Evolutionary conservation across 2,113 vertebrate genomes (phyloP), one percentile per base, ranked within the genome.

Genomic region (Hippocampus comes): DNA sequence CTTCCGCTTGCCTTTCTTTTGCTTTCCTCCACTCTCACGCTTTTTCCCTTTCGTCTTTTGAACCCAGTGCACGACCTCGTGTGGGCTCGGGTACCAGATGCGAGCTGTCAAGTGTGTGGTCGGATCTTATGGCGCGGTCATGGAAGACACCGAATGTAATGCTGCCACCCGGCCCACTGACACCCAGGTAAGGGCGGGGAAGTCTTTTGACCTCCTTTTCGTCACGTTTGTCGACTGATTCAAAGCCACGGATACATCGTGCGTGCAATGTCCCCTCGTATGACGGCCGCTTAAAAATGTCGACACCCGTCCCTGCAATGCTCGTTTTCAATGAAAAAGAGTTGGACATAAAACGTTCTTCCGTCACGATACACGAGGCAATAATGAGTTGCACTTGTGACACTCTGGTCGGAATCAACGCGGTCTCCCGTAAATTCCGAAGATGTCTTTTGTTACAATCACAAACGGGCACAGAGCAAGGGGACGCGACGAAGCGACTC

Each of bases 41-140:
- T 73, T 70, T 57, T 48, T 56, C 34, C 34, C 70, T 41, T 78
- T 69, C 82, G 65, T 48, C 23, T 25, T 48, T 25, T 84, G 73
- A 86, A 86, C 85, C 75, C 84, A 99, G 97, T 99, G 97, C 91
- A 97, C 96, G 1, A 90, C 91, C 77, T 95, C 95, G 15, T 99
- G 97, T 84, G 97, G 97, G 63, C 93, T 93, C 70, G 97, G 97
- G 64, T 99, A 99, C 89, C 97, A 98, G 86, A 95, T 94, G 90
- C 93, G 97, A 87, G 95, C 93, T 0, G 97, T 99, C 82, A 97
- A 96, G 82, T 99, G 97, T 84, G 88, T 98, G 8, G 90, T 96
- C 63, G 95, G 95, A 57, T 91, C 94, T 21, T 96, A 96, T 1
- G 48, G 95, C 78, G 92, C 95, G 0, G 93, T 95, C 81, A 95